A percentile compares a stretch with the other conserved stretches of the same genome.
These are phyloP conservation scores for Choristoneura rosaceana DNA, from an alignment of 2,888 invertebrate genomes.

Conservation along the genomic window DNA sequence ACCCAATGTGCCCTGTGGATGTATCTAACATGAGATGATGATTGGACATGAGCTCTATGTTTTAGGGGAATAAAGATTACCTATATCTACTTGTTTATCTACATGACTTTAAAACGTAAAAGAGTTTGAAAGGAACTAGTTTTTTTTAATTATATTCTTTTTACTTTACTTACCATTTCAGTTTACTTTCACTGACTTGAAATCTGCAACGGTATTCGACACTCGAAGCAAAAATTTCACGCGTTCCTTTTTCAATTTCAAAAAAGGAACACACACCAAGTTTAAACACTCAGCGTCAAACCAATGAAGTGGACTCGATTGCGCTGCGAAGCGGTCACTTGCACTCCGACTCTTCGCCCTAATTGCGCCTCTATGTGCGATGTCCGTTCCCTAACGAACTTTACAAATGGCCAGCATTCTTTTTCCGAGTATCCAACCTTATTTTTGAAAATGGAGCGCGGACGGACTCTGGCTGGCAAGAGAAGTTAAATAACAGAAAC, in stretches of 20 bases:
- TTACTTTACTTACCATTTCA: neutral
- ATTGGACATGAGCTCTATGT: no score
- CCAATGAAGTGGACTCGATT: slow-evolving; percentile 59
- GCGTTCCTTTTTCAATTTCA: slow-evolving; percentile 18
- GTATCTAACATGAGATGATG: no score
- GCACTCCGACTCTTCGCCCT: slow-evolving; percentile 61
- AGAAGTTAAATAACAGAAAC: slow-evolving; percentile 38
- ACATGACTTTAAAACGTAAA: no score
- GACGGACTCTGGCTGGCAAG: slow-evolving; percentile 17
- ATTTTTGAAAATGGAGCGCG: slow-evolving; percentile 39
- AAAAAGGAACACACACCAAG: slow-evolving; percentile 42
- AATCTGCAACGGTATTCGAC: neutral
- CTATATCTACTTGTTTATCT: no score
- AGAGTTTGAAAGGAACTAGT: no score
- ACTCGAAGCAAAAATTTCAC: neutral
- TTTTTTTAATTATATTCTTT: neutral
- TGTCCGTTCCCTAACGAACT: slow-evolving; percentile 57
- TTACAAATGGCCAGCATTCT: slow-evolving; percentile 53
- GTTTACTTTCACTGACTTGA: neutral
- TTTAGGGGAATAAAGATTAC: no score
- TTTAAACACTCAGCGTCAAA: slow-evolving; percentile 50
- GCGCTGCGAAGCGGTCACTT: slow-evolving; percentile 59
- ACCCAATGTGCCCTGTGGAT: no score
- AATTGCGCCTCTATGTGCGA: slow-evolving; percentile 64
- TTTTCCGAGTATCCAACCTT: slow-evolving; percentile 44